These are phyloP conservation scores for Tanytarsus gracilentus DNA, from an alignment of 2,888 invertebrate species.

Conservation along the genomic window DNA sequence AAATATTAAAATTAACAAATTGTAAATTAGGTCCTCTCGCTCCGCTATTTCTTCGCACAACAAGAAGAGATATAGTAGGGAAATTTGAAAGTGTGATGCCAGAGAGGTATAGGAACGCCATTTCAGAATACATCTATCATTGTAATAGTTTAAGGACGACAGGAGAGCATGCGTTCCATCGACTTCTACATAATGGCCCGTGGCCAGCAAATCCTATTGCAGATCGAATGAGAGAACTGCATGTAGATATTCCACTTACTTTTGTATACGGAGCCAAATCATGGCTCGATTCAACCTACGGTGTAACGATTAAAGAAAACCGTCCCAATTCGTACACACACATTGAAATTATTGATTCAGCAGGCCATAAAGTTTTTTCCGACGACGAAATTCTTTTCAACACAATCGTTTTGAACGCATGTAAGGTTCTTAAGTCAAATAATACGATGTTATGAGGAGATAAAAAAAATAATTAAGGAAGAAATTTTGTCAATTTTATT, in stretches of 20 bases:
- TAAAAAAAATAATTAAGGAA: conserved; percentile 7
- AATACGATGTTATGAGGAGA: too few species aligned
- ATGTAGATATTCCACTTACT: conserved; percentile 68
- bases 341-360: conserved; percentile 76
- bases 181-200: conserved; percentile 78
- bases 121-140: conserved; percentile 90
- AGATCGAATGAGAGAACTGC: conserved; percentile 60
- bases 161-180: conserved; percentile 88
- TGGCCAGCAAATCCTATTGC: conserved; percentile 94
- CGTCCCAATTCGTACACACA: conserved; percentile 61
- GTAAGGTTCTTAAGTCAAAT: conserved; percentile 37
- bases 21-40: conserved; percentile 59
- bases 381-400: conserved; percentile 85
- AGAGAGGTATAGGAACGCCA: conserved; percentile 49
- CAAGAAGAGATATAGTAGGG: conserved; percentile 77
- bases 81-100: conserved; percentile 65
- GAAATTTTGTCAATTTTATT: not conserved
- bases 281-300: conserved; percentile 86
- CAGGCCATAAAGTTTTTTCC: conserved; percentile 92
- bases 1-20: too few species aligned
- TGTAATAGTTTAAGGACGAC: conserved; percentile 88
- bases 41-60: conserved; percentile 73
- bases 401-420: conserved; percentile 67
- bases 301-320: conserved; percentile 63
- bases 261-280: conserved; percentile 88